Conservation (phyloP, 2,888 invertebrate species). For the Zelleria hepariella region DNA sequence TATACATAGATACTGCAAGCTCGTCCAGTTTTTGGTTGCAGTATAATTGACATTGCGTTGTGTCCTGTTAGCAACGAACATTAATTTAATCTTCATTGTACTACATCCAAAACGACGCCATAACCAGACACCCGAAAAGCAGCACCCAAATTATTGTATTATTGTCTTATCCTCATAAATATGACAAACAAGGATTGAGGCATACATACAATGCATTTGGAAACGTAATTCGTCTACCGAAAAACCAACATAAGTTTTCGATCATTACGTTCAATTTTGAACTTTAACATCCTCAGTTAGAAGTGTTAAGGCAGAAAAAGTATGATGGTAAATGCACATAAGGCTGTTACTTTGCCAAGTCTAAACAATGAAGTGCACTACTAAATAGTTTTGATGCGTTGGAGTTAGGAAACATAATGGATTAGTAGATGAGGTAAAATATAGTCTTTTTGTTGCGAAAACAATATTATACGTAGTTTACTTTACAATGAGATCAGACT, state of each 20-base stretch:
- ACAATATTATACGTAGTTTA: too few species aligned
- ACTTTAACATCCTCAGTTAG: constrained; percentile 8
- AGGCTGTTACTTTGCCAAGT: constrained; percentile 35
- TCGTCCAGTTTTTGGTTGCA: too few species aligned
- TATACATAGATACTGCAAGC: too few species aligned
- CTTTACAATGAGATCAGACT: too few species aligned
- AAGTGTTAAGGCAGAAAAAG: not conserved
- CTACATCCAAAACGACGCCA: not conserved
- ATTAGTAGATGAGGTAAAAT: constrained; percentile 9
- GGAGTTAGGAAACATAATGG: constrained; percentile 21
- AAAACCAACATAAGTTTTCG: constrained; percentile 9
- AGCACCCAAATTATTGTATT: not conserved
- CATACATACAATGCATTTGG: constrained; percentile 39
- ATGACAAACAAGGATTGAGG: constrained; percentile 9
- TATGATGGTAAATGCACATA: constrained; percentile 14
- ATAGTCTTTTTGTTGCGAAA: too few species aligned
- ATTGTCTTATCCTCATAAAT: constrained; percentile 18
- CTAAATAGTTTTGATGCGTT: constrained; percentile 25
- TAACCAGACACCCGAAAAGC: not conserved
- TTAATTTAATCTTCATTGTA: not conserved
- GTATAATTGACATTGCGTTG: too few species aligned
- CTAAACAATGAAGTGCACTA: constrained; percentile 33
- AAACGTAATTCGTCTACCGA: constrained; percentile 22
- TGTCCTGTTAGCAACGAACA: not conserved
- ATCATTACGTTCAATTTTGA: constrained; percentile 12